phyloP scores from a whole-genome alignment of 2,113 vertebrate species.

The Rhodinocichla rosea region DNA sequence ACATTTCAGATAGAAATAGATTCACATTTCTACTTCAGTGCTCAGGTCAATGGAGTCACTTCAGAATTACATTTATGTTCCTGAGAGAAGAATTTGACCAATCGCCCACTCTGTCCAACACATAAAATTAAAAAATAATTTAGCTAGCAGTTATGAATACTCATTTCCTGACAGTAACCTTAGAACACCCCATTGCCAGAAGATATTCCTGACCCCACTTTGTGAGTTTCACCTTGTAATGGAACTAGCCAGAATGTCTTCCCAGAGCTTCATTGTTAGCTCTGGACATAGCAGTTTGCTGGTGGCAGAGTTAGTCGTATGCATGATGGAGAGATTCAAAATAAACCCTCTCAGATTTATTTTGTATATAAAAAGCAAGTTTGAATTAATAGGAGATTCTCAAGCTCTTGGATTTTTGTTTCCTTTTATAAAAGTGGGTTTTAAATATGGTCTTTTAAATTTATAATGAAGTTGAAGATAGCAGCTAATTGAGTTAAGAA shows the following conservation, averaged over 20 bases:
- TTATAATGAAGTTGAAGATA: background rate
- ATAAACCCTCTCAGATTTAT: background rate
- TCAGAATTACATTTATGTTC: conserved; percentile 5
- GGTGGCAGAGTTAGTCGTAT: background rate
- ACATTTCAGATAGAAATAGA: conserved; percentile 17
- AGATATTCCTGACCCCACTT: background rate
- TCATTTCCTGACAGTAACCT: conserved; percentile 18
- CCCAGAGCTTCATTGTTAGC: background rate
- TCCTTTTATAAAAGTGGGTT: background rate
- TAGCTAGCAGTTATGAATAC: background rate
- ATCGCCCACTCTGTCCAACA: background rate
- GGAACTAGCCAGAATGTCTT: background rate
- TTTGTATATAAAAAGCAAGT: background rate
- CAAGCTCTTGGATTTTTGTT: background rate
- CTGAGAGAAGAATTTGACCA: conserved; percentile 12
- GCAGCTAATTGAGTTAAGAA: background rate
- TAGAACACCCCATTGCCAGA: background rate
- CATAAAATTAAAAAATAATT: conserved; percentile 38
- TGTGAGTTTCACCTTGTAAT: background rate
- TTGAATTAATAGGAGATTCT: background rate
- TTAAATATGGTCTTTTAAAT: background rate
- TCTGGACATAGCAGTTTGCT: background rate
- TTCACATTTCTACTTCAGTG: conserved; percentile 37
- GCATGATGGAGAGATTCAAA: background rate
- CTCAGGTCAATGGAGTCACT: conserved; percentile 31